These are phyloP conservation scores for Acropora tenuis DNA, from an alignment of 64 coral and sea anemone genomes.

Conservation along the genomic window DNA sequence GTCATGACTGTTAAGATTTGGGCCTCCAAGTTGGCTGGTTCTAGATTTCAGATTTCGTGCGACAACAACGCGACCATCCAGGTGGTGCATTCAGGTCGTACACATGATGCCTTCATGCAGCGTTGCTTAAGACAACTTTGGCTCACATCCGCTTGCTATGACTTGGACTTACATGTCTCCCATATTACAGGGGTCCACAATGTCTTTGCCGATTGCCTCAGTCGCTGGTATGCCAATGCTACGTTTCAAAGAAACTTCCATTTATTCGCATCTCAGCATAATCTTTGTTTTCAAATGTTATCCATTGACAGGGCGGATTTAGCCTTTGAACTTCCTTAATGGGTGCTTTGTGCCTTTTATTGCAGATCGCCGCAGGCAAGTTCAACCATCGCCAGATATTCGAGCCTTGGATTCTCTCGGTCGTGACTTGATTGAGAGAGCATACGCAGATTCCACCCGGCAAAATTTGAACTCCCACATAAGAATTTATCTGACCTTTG, in stretches of 20 bases:
- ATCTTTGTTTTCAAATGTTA: constrained; percentile 8
- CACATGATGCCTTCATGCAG: constrained; percentile 34
- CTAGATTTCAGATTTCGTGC: constrained; percentile 21
- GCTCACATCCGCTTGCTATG: constrained; percentile 22
- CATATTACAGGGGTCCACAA: constrained; percentile 45
- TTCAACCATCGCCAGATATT: neutral
- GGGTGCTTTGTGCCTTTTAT: neutral
- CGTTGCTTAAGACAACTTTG: constrained; percentile 47
- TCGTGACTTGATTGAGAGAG: neutral
- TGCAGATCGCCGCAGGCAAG: neutral
- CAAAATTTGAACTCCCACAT: neutral
- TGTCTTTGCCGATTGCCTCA: constrained; percentile 32
- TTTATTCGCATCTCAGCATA: neutral
- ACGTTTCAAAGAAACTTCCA: constrained; percentile 1
- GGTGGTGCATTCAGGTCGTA: constrained; percentile 12
- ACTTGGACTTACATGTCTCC: constrained; percentile 24
- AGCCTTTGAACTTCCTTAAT: constrained; percentile 10
- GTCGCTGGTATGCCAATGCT: constrained; percentile 35
- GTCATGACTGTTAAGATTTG: neutral
- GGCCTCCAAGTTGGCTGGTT: neutral
- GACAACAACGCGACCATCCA: constrained; percentile 30
- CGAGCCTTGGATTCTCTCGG: neutral
- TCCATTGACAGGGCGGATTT: constrained; percentile 5
- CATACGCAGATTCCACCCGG: constrained; percentile 8
- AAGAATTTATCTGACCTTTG: neutral